phyloP scores from a whole-genome alignment of 2,888 invertebrate genomes.

The Folsomia manolachei region DNA sequence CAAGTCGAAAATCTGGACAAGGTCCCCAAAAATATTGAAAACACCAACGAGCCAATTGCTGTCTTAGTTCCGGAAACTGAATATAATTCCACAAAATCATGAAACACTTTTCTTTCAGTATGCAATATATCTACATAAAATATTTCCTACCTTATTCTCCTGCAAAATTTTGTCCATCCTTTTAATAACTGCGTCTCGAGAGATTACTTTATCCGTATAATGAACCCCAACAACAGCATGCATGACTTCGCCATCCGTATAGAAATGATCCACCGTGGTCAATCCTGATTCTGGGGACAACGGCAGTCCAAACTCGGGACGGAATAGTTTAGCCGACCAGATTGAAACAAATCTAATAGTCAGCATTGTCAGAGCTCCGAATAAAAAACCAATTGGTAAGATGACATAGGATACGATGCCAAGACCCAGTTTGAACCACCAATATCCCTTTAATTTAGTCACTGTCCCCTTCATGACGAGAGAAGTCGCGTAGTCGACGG shows the following conservation, averaged over 20 bases:
- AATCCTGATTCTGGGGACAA: not conserved
- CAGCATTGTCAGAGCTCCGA: not conserved
- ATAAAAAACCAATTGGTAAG: not conserved
- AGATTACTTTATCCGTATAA: not conserved
- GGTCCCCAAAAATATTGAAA: not conserved
- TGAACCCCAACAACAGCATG: not conserved
- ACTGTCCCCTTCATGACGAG: not conserved
- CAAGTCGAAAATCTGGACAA: not conserved
- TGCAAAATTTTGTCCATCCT: not conserved
- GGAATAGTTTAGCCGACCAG: not conserved
- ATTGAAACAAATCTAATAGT: not conserved
- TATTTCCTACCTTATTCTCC: no score
- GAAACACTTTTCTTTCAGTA: no score
- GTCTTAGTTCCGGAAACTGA: not conserved
- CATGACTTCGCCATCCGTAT: not conserved
- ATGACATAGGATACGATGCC: not conserved
- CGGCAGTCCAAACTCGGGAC: not conserved
- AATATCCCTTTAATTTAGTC: not conserved
- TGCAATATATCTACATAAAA: no score
- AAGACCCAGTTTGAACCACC: not conserved
- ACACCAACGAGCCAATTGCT: not conserved
- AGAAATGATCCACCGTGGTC: not conserved
- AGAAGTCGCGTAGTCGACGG: no score
- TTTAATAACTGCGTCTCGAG: not conserved
- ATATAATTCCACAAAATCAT: not conserved